These are phyloP conservation scores for Lepus timidus DNA, from an alignment of 2,113 vertebrate genomes.

Conservation along the genomic window DNA sequence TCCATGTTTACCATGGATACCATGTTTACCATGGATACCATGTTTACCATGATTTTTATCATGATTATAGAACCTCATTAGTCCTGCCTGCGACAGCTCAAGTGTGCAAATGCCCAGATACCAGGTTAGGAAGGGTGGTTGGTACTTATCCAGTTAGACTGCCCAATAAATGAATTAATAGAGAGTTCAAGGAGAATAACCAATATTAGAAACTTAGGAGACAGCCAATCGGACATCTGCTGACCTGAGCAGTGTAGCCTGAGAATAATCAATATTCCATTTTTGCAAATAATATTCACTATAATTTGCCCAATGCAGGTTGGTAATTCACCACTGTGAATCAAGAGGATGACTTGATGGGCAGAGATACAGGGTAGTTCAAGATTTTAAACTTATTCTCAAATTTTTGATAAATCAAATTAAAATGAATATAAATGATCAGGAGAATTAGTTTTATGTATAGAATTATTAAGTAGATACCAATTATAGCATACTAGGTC, in stretches of 20 bases:
- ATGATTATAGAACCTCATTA: background rate
- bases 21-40: too few relatives aligned
- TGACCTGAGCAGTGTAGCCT: background rate
- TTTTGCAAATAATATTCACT: background rate
- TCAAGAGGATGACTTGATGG: background rate
- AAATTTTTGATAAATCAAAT: background rate
- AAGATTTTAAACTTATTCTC: background rate
- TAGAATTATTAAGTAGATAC: background rate
- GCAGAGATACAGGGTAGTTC: background rate
- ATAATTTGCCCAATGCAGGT: background rate
- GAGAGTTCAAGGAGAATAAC: background rate
- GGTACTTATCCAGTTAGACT: background rate
- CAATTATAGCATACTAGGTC: background rate
- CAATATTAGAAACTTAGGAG: fast-evolving
- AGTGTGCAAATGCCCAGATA: too few relatives aligned
- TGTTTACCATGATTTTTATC: too few relatives aligned
- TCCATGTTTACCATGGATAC: background rate
- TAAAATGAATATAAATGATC: background rate
- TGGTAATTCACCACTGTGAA: too few relatives aligned
- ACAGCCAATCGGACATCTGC: background rate
- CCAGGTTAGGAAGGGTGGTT: background rate
- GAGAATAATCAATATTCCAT: background rate
- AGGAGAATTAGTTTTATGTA: background rate
- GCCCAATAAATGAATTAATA: background rate
- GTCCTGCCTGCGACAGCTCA: background rate